These are phyloP conservation scores for Reinhardtius hippoglossoides DNA, from an alignment of 2,113 vertebrate genomes.

Conservation along the genomic window DNA sequence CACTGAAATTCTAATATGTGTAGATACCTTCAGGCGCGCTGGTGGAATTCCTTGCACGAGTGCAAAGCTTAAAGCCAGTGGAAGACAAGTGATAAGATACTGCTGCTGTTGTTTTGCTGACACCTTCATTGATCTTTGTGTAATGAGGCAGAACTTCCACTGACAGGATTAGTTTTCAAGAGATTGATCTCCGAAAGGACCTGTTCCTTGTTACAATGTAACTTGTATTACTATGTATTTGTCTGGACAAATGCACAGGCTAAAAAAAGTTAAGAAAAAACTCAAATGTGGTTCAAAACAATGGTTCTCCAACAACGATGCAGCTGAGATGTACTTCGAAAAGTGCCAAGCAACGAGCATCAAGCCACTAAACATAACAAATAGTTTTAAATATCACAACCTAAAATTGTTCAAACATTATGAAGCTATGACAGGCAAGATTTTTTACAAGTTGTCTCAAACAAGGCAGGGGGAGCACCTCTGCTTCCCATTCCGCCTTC, in stretches of 20 bases:
- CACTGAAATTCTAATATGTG: slow-evolving; percentile 40
- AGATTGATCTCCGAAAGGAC: slow-evolving; percentile 32
- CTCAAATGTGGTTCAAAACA: no score
- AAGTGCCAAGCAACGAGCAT: not conserved
- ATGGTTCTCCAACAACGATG: no score
- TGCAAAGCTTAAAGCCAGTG: slow-evolving; percentile 19
- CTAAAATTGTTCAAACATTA: not conserved
- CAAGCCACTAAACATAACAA: not conserved
- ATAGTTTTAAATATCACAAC: no score
- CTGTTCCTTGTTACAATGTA: not conserved
- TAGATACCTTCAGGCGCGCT: slow-evolving; percentile 43
- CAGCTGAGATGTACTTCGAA: not conserved
- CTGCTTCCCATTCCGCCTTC: slow-evolving; percentile 19
- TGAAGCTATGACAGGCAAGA: not conserved
- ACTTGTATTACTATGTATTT: not conserved
- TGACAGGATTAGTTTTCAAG: slow-evolving; percentile 45
- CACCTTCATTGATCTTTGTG: slow-evolving; percentile 44
- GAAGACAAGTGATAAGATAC: slow-evolving; percentile 24
- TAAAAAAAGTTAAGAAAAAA: not conserved
- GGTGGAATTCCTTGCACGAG: slow-evolving; percentile 17
- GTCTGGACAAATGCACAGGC: not conserved
- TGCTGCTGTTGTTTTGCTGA: slow-evolving; percentile 27
- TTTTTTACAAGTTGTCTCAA: not conserved
- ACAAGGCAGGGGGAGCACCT: slow-evolving; percentile 49
- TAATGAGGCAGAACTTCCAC: slow-evolving; percentile 53